These are phyloP conservation scores for Nautilus pompilius DNA, from an alignment of 1,140 invertebrate genomes.

Conservation along the genomic window DNA sequence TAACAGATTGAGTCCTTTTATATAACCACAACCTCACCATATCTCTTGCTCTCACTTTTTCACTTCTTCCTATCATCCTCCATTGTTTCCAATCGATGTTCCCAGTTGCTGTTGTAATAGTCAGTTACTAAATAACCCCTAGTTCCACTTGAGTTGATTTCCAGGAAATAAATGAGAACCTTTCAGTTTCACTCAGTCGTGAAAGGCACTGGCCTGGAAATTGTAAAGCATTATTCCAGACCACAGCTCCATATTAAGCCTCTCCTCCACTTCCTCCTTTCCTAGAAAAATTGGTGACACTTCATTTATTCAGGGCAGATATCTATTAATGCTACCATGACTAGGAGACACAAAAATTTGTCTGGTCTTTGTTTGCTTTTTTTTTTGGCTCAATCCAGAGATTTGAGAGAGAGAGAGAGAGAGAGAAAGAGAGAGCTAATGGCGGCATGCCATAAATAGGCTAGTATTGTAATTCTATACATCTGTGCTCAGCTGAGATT, in stretches of 20 bases:
- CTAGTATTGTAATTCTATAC: no score
- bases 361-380: no score
- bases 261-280: neutral
- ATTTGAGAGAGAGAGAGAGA: no score
- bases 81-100: neutral
- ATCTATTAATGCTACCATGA: constrained; percentile 1
- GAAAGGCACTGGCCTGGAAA: neutral
- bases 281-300: neutral
- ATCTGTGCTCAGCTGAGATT: no score
- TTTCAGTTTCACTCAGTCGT: neutral
- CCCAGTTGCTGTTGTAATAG: neutral
- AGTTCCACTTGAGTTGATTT: neutral
- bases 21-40: neutral
- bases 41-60: neutral
- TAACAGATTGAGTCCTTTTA: no score
- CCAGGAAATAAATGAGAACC: neutral
- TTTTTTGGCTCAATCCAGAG: no score
- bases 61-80: neutral
- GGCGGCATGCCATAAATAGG: no score
- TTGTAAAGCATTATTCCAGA: neutral
- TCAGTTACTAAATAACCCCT: neutral
- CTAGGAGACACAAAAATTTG: neutral
- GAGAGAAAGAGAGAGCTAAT: no score
- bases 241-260: neutral
- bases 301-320: neutral